A percentile compares a stretch with the other conserved stretches of the same genome.
phyloP scores from a whole-genome alignment of 2,113 vertebrate genomes.

The Amazona guildingii region DNA sequence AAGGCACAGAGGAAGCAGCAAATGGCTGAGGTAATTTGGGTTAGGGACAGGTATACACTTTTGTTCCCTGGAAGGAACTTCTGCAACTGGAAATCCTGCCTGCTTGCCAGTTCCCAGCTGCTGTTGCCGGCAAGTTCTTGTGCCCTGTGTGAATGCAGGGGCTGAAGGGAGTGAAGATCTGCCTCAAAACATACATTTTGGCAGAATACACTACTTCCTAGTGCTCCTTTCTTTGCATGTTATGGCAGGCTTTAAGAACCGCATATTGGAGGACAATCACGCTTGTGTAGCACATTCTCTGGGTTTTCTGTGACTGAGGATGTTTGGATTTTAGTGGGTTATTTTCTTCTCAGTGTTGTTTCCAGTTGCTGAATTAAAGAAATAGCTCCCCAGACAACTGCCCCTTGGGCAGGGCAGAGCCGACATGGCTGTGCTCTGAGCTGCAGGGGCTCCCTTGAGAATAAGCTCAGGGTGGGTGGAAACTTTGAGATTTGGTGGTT shows the following conservation, averaged over 20 bases:
- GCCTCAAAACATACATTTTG: background rate
- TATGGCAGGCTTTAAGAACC: background rate
- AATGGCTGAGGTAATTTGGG: too few species aligned
- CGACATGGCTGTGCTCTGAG: background rate
- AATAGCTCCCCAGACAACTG: background rate
- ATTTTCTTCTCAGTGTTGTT: background rate
- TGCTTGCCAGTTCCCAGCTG: background rate
- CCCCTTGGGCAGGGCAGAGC: background rate
- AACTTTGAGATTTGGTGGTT: background rate
- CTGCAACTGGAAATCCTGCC: background rate
- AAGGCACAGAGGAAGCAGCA: too few species aligned
- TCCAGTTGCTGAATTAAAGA: background rate
- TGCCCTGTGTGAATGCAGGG: background rate
- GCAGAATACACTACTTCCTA: background rate
- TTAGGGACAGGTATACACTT: background rate
- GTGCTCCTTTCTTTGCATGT: background rate
- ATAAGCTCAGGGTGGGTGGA: background rate
- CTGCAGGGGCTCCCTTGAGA: background rate
- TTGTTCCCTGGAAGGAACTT: background rate
- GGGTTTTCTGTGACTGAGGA: background rate
- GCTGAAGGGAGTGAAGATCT: background rate
- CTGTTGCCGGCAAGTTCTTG: background rate
- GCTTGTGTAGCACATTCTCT: background rate
- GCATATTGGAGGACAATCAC: accelerated
- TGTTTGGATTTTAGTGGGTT: background rate